These are phyloP conservation scores for Encarsia formosa DNA, from an alignment of 2,888 invertebrate genomes.

Conservation along the genomic window DNA sequence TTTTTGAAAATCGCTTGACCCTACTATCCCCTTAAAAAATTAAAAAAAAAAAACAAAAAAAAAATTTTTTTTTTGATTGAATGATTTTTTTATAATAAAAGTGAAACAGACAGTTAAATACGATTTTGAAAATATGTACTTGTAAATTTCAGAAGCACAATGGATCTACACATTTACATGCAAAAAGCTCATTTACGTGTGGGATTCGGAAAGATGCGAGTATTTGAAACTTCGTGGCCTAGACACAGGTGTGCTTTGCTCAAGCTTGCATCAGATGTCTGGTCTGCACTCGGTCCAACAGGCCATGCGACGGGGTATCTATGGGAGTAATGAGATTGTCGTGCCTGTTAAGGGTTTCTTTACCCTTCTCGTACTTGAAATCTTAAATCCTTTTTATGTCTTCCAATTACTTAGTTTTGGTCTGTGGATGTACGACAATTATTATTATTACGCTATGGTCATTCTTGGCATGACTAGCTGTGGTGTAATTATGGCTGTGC, in stretches of 20 bases:
- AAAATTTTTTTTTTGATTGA: no score
- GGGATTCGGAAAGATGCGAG: slow-evolving; percentile 66
- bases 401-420: slow-evolving; percentile 89
- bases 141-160: slow-evolving; percentile 26
- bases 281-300: slow-evolving; percentile 61
- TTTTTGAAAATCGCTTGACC: no score
- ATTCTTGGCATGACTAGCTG: slow-evolving; percentile 80
- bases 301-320: slow-evolving; percentile 70
- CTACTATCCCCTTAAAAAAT: no score
- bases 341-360: slow-evolving; percentile 72
- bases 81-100: no score
- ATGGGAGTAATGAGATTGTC: slow-evolving; percentile 79
- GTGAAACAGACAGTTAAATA: no score
- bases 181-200: slow-evolving; percentile 79
- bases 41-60: no score
- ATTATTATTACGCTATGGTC: slow-evolving; percentile 84
- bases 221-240: slow-evolving; percentile 72
- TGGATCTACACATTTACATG: slow-evolving; percentile 60
- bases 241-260: slow-evolving; percentile 64
- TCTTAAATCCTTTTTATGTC: slow-evolving; percentile 91
- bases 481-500: slow-evolving; percentile 77
- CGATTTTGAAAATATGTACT: no score
- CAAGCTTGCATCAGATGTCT: slow-evolving; percentile 61
- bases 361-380: slow-evolving; percentile 73
- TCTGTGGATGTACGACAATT: slow-evolving; percentile 86